phyloP scores from a whole-genome alignment of 1,140 invertebrate species.

The Drosophila parabipectinata region DNA sequence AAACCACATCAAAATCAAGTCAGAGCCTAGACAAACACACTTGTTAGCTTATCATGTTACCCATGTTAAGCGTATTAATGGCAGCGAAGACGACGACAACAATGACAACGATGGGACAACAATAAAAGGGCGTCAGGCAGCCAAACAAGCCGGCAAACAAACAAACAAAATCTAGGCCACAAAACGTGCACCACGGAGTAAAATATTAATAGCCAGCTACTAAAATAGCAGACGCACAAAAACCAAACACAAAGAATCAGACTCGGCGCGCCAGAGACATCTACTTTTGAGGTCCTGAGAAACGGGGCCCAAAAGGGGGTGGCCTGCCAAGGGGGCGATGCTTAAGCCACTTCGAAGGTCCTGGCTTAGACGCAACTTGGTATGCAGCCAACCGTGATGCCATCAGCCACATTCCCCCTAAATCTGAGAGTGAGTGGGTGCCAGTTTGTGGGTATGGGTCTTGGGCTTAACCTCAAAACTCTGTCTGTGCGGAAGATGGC shows the following conservation, averaged over 20 bases:
- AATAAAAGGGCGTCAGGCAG: slow-evolving; percentile 55
- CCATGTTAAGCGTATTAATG: slow-evolving; percentile 80
- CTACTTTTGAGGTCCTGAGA: slow-evolving; percentile 37
- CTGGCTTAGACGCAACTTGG: slow-evolving; percentile 51
- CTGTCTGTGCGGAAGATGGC: slow-evolving; percentile 53
- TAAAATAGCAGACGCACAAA: slow-evolving; percentile 62
- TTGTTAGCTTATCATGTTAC: slow-evolving; percentile 82
- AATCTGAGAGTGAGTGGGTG: neutral
- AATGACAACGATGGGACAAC: slow-evolving; percentile 31
- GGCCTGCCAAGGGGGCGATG: neutral
- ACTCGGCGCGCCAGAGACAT: slow-evolving; percentile 14
- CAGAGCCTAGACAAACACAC: slow-evolving; percentile 77
- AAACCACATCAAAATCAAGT: slow-evolving; percentile 72
- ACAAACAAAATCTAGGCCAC: slow-evolving; percentile 45
- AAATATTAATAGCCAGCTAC: slow-evolving; percentile 80
- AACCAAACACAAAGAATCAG: slow-evolving; percentile 49
- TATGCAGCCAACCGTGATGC: slow-evolving; percentile 37
- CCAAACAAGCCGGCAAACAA: slow-evolving; percentile 48
- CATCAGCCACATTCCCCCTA: slow-evolving; percentile 25
- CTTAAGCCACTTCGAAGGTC: slow-evolving; percentile 37
- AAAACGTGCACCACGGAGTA: slow-evolving; percentile 54
- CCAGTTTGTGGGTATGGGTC: slow-evolving; percentile 15
- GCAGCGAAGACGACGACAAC: slow-evolving; percentile 33
- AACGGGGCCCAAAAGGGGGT: neutral
- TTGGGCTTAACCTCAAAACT: slow-evolving; percentile 60